Evolutionary conservation across 2,113 vertebrate genomes (phyloP), one percentile per base, ranked within the genome.

Genomic region (Neolamprologus brichardi): DNA sequence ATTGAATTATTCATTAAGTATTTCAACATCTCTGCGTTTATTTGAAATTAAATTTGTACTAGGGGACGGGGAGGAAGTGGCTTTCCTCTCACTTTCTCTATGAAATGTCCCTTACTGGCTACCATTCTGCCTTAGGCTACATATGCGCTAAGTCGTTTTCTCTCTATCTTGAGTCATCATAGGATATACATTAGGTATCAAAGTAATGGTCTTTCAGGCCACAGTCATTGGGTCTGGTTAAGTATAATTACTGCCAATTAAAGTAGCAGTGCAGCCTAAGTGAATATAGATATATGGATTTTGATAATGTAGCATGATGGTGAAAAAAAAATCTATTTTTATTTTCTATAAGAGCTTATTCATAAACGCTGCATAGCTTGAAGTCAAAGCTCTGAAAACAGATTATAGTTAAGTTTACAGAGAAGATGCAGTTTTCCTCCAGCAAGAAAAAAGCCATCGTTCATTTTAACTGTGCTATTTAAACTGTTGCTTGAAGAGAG

Each of bases 1-100:
- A 10, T 8, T 95, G 94, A 93, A 96, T 95, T 89, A 95, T 94
- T 95, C 89, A 95, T 86, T 8, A 82, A 37, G 81, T 37, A 52
- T 90, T 91, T 91, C 81, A 83, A 92, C 90, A 92, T 86, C 60
- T 30, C 60, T 78, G 80, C 7, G 56, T 92, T 93, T 91, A 91
- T 84, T 85, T 92, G 70, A 87, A 84, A 84, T 83, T 86, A 80
- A 82, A 83, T 82, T 89, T 81, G 75, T 84, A 75, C 56, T 49
- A 60, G 23, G 41, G 78, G 34, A 34, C 18, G 20, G 11, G 37
- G 39, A 78, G 49, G 32, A 51, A 67, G 53, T 25, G 72, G 39
- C 30, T 56, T 85, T 82, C 9, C 56, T 83, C 49, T 88, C 34
- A 51, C 39, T 34, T 87, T 85, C 46, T 64, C 17, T 60, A 15